Conservation (phyloP, 2,797 vertebrate species). For the Acridotheres tristis region DNA sequence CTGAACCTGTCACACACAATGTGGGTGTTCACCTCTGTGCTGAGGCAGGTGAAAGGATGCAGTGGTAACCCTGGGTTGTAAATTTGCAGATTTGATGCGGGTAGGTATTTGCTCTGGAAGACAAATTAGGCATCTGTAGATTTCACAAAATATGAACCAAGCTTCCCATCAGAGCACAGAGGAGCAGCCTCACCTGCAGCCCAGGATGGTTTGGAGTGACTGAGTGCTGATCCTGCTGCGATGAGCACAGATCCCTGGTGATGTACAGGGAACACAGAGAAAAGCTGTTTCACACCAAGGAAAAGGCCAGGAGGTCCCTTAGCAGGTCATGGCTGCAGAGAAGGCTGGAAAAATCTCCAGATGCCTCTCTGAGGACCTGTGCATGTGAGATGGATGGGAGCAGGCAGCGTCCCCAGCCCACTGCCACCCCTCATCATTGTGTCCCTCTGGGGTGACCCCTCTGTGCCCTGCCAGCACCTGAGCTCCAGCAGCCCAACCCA, state of each 20-base stretch:
- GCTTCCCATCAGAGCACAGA: background rate
- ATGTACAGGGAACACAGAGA: background rate
- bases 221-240: rapidly evolving
- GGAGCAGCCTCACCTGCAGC: background rate
- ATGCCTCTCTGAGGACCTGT: background rate
- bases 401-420: background rate
- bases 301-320: background rate
- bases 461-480: background rate
- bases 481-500: background rate
- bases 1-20: background rate
- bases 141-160: background rate
- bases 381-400: background rate
- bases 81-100: background rate
- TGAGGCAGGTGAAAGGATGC: background rate
- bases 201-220: background rate
- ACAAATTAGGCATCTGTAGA: background rate
- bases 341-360: background rate
- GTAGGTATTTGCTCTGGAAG: background rate
- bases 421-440: background rate
- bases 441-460: background rate
- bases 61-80: background rate
- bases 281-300: background rate
- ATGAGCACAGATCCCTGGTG: background rate
- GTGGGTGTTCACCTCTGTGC: background rate
- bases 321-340: background rate